Conservation (phyloP, 2,888 invertebrate genomes). For the Phymatocera aterrima region DNA sequence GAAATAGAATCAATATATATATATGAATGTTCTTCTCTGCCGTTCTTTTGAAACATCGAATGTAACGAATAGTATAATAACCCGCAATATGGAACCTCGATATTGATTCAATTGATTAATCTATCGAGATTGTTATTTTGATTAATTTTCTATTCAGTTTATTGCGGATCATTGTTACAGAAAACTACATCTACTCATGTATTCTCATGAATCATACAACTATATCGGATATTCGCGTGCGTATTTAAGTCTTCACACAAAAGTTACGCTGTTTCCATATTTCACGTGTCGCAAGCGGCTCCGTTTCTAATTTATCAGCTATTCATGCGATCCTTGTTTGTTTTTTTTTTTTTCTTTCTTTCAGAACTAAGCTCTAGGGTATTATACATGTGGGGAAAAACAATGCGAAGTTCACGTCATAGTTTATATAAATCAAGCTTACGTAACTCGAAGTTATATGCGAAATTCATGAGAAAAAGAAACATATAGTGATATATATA, state of each 20-base stretch:
- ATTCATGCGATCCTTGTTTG: constrained; percentile 10
- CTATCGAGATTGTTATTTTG: too few relatives aligned
- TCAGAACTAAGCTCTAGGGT: neutral
- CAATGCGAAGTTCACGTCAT: neutral
- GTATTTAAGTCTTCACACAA: neutral
- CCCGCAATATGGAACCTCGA: too few relatives aligned
- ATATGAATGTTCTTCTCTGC: neutral
- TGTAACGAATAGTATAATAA: too few relatives aligned
- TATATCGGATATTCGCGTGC: neutral
- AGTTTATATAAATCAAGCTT: too few relatives aligned
- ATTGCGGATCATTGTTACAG: neutral
- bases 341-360: too few relatives aligned
- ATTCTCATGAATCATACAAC: neutral
- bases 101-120: neutral
- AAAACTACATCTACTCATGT: neutral
- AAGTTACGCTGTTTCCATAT: constrained; percentile 12
- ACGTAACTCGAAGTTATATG: too few relatives aligned
- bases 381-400: neutral
- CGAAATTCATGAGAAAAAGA: neutral
- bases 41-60: neutral
- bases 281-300: constrained; percentile 2
- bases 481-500: too few relatives aligned
- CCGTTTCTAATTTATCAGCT: constrained; percentile 13
- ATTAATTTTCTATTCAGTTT: neutral
- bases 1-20: neutral